These are phyloP conservation scores for Hyposoter dolosus DNA, from an alignment of 2,888 invertebrate species.

Conservation along the genomic window DNA sequence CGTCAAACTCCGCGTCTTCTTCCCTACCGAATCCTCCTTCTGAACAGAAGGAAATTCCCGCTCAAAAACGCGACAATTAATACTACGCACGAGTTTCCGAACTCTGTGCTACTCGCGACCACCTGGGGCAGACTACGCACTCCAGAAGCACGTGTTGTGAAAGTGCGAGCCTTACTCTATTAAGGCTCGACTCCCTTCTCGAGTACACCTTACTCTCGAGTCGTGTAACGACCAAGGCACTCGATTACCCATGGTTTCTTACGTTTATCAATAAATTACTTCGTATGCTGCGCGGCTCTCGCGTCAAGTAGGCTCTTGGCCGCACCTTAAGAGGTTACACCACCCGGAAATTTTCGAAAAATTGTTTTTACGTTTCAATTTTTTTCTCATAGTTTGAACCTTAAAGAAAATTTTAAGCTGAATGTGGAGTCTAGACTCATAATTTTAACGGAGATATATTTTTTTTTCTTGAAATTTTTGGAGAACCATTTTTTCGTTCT, in stretches of 20 bases:
- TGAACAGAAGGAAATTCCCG: neutral
- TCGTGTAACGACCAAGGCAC: slow-evolving; percentile 6
- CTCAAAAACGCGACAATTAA: neutral
- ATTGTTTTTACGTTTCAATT: no score
- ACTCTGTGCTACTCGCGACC: slow-evolving; percentile 17
- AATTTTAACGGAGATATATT: no score
- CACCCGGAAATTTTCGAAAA: no score
- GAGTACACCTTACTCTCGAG: slow-evolving; percentile 36
- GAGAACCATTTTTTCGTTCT: no score
- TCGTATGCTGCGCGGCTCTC: slow-evolving; percentile 10
- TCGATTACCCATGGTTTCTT: slow-evolving; percentile 20
- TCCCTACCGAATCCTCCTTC: neutral
- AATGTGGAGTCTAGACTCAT: no score
- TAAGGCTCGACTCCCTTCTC: slow-evolving; percentile 16
- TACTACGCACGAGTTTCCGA: neutral
- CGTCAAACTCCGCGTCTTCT: neutral
- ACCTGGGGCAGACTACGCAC: slow-evolving; percentile 5
- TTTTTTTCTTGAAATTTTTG: no score
- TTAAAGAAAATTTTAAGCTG: no score
- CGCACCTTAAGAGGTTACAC: no score
- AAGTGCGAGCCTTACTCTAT: slow-evolving; percentile 24
- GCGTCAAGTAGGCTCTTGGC: slow-evolving; percentile 15
- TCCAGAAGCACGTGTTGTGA: neutral
- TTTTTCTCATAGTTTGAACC: no score
- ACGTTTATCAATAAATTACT: slow-evolving; percentile 26